A percentile compares a stretch with the other conserved stretches of the same genome.
Conservation (phyloP, 2,888 invertebrate species). For the Beris chalybata region DNA sequence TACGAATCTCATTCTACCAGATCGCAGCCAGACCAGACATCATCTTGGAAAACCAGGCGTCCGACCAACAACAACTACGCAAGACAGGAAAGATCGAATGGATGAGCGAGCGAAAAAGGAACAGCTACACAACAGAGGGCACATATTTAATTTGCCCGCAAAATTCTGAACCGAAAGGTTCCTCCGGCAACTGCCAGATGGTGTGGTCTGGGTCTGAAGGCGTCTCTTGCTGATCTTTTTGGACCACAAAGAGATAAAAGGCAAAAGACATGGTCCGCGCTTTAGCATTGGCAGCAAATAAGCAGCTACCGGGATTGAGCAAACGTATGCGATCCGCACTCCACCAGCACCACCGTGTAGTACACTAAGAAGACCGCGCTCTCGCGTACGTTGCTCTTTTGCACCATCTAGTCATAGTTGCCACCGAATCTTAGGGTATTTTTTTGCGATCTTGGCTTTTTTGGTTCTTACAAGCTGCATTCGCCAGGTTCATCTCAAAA, state of each 20-base stretch:
- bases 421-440: background rate
- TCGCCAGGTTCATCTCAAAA: no score
- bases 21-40: constrained; percentile 15
- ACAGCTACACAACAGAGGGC: background rate
- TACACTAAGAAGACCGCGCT: background rate
- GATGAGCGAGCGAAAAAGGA: background rate
- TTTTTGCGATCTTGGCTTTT: no score
- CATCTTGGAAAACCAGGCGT: background rate
- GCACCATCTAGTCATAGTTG: background rate
- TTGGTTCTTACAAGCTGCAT: no score
- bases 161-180: constrained; percentile 5
- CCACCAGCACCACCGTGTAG: background rate
- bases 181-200: constrained; percentile 18
- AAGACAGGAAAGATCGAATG: constrained; percentile 4
- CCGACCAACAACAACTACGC: background rate
- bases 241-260: constrained; percentile 7
- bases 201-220: constrained; percentile 9
- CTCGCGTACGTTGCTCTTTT: background rate
- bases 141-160: constrained; percentile 11
- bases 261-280: background rate
- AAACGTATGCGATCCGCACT: constrained; percentile 7
- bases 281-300: constrained; percentile 14
- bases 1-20: constrained; percentile 7
- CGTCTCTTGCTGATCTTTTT: constrained; percentile 4
- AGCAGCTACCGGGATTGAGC: constrained; percentile 25